Evolutionary conservation across 1,140 invertebrate species (phyloP).

Genomic region (Hycleus cichorii): DNA sequence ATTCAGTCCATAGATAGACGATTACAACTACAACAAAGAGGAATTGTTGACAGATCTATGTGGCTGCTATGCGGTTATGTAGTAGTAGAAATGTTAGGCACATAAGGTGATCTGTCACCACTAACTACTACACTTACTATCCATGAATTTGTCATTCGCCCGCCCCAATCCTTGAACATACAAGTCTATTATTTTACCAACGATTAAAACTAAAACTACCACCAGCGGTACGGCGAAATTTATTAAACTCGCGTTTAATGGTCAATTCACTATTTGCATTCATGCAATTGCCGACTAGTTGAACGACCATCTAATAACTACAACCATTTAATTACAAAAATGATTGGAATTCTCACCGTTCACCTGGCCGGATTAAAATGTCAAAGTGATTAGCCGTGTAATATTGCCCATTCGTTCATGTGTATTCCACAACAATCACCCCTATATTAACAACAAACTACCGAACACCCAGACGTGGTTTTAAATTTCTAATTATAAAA

Average conservation of each 20-base stretch:
- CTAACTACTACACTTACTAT: slow-evolving; percentile 26
- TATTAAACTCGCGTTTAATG: too few relatives aligned
- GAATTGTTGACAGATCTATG: slow-evolving; percentile 25
- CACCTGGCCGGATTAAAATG: slow-evolving; percentile 2
- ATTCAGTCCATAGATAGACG: slow-evolving; percentile 8
- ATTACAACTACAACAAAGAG: slow-evolving; percentile 10
- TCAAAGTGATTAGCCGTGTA: slow-evolving; percentile 3
- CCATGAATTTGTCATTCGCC: slow-evolving; percentile 31
- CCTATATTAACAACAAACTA: not conserved
- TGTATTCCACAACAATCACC: not conserved
- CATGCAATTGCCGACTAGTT: too few relatives aligned
- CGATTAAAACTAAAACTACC: too few relatives aligned
- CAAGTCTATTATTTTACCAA: too few relatives aligned
- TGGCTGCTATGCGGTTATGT: slow-evolving; percentile 24
- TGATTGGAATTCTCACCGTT: too few relatives aligned
- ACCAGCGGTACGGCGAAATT: too few relatives aligned
- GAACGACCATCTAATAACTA: too few relatives aligned
- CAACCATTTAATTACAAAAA: too few relatives aligned
- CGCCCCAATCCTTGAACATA: too few relatives aligned
- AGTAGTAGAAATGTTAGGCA: slow-evolving; percentile 15
- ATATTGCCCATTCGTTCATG: slow-evolving; percentile 1
- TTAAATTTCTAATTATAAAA: slow-evolving; percentile 16
- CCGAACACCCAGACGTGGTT: not conserved
- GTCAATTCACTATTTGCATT: too few relatives aligned
- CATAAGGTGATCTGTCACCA: slow-evolving; percentile 30